Percentiles rank a stretch among this genome's conserved stretches.
phyloP scores from a whole-genome alignment of 64 coral and sea anemone species.

The Dendronephthya gigantea region DNA sequence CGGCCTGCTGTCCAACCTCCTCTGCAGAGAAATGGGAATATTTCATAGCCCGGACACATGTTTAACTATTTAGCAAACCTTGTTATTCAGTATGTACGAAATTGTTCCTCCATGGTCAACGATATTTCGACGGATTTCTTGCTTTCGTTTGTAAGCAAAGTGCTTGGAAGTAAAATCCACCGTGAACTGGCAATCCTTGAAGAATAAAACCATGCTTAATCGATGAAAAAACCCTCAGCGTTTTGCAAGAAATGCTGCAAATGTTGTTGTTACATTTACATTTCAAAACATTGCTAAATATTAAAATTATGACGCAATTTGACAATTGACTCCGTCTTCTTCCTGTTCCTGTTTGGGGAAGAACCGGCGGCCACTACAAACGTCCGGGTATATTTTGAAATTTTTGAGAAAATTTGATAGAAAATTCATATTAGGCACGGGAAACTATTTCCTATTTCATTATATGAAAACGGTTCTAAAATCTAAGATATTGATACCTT shows the following conservation, averaged over 20 bases:
- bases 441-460: no score
- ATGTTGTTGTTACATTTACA: no score
- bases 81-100: not conserved
- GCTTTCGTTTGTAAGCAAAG: not conserved
- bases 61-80: not conserved
- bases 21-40: no score
- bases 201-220: not conserved
- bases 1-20: no score
- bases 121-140: conserved; percentile 7
- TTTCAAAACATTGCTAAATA: not conserved
- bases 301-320: not conserved
- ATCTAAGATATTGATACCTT: no score
- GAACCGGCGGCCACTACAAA: no score
- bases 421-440: no score
- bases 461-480: no score
- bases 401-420: no score
- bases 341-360: not conserved
- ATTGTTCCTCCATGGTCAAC: not conserved
- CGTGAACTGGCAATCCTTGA: not conserved
- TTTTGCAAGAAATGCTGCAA: not conserved
- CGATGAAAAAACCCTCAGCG: not conserved
- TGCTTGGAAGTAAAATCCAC: not conserved
- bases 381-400: no score
- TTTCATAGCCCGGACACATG: not conserved
- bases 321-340: not conserved